Evolutionary conservation across 2,888 invertebrate species (phyloP).

Genomic region (Tachina grossa): DNA sequence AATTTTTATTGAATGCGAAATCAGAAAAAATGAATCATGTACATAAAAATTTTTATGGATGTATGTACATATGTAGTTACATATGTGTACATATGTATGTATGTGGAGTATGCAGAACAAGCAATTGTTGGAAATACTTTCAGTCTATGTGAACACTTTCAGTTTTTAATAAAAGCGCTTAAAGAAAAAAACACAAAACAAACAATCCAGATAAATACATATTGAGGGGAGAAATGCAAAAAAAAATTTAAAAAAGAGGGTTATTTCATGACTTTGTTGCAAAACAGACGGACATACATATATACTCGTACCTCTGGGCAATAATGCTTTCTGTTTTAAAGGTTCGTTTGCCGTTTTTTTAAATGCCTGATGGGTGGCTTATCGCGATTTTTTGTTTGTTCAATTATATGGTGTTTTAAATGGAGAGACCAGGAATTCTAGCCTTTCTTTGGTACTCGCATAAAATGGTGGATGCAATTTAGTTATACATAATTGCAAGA

Average conservation of each 20-base stretch:
- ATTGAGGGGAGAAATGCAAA: conserved; percentile 36
- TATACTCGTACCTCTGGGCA: conserved; percentile 48
- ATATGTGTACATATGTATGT: not conserved
- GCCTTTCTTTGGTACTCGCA: not conserved
- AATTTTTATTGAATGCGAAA: conserved; percentile 1
- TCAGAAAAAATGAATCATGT: conserved; percentile 39
- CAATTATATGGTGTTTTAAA: conserved; percentile 25
- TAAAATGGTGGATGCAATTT: conserved; percentile 41
- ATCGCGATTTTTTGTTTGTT: conserved; percentile 45
- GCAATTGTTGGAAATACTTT: conserved; percentile 14
- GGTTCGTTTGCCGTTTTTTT: conserved; percentile 27
- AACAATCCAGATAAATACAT: not conserved
- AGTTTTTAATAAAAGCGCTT: conserved; percentile 46
- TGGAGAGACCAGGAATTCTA: conserved; percentile 24
- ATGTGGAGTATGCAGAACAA: conserved; percentile 11
- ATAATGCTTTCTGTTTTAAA: conserved; percentile 41
- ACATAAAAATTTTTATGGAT: not conserved
- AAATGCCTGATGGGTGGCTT: conserved; percentile 53
- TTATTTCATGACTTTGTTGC: conserved; percentile 39
- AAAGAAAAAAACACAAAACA: conserved; percentile 25
- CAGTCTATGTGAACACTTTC: conserved; percentile 36
- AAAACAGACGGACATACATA: conserved; percentile 8
- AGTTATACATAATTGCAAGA: too few relatives aligned
- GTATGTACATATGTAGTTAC: too few relatives aligned
- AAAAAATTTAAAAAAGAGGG: conserved; percentile 42